Evolutionary conservation across 2,888 invertebrate species (phyloP), one percentile per base, ranked within the genome.

Genomic region (Prostheceraeus crozeri): DNA sequence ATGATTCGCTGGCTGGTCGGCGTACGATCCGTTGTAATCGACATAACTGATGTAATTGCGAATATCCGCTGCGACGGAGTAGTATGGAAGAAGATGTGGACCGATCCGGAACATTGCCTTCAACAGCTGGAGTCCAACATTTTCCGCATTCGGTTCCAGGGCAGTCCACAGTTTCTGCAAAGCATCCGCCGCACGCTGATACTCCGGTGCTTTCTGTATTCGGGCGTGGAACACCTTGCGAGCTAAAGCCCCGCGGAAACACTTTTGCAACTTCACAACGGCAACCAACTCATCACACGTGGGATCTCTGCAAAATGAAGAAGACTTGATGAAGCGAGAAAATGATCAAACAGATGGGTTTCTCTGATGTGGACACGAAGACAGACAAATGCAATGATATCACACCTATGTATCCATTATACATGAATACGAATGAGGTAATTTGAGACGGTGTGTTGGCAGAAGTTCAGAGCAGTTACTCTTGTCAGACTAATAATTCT

Each of bases 41-140:
- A 68, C 66, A 62, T 71, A 76, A 1, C 72, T 70, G 21, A 76
- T 72, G 65, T 74, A 74, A 66, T 74, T 75, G 75, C 76, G 75
- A 61, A 75, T 76, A 61, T 76, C 76, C 57, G 71, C 67, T 65
- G 72, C 68, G 67, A 76, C 76, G 11, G 59, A 21, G 10, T 23
- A 56, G 14, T 35, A 31, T 31, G 53, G 19, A n/a, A 19, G 11
- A 31, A 4, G 28, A 14, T 28, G n/a, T 4, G 53, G 53, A 33
- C 28, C 35, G 2, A 53, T 8, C 28, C 30, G 23, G 53, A 53
- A 53, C 33, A 53, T 25, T 14, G 53, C 35, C 73, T 74, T 71
- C 62, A 74, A 72, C 10, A 76, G 61, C 35, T 65, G 65, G 3
- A 75, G 67, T 1, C 74, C 74, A 57, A 64, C 66, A 10, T 70